A percentile compares a stretch with the other conserved stretches of the same genome.
Conservation (phyloP, 35 echinoderm and acorn worm species). For the Apostichopus parvimensis region DNA sequence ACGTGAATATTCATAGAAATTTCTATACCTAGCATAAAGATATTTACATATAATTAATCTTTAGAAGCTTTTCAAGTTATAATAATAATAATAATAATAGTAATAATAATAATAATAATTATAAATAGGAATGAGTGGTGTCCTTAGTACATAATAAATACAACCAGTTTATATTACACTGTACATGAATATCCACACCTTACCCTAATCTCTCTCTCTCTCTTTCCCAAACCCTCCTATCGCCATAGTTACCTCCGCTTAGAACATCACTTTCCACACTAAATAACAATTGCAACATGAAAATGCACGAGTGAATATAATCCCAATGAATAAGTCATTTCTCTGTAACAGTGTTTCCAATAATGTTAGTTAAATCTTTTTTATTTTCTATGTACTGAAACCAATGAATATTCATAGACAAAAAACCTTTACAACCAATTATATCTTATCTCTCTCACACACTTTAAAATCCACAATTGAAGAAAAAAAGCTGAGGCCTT, state of each 20-base stretch:
- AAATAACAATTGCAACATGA: slow-evolving; percentile 40
- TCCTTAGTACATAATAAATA: slow-evolving; percentile 50
- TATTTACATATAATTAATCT: slow-evolving; percentile 47
- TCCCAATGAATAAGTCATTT: slow-evolving; percentile 16
- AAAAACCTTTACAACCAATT: neutral
- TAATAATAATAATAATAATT: neutral
- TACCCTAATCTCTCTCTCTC: neutral
- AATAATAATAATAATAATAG: neutral
- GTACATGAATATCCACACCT: slow-evolving; percentile 39
- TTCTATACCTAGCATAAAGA: slow-evolving; percentile 16
- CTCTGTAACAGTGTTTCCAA: neutral
- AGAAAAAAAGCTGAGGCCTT: too few relatives aligned
- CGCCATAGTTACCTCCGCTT: neutral
- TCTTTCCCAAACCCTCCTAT: slow-evolving; percentile 10
- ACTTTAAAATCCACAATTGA: neutral
- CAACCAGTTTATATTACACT: slow-evolving; percentile 47
- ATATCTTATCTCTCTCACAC: slow-evolving; percentile 5
- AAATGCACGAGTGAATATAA: slow-evolving; percentile 24
- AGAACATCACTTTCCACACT: neutral
- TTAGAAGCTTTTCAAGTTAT: slow-evolving; percentile 21
- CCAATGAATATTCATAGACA: neutral
- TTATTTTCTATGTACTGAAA: neutral
- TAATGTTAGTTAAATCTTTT: too few relatives aligned
- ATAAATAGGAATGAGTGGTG: slow-evolving; percentile 28
- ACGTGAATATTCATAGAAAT: slow-evolving; percentile 8